A percentile compares a stretch with the other conserved stretches of the same genome.
phyloP scores from a whole-genome alignment of 2,888 invertebrate genomes.

The Volucella inanis region DNA sequence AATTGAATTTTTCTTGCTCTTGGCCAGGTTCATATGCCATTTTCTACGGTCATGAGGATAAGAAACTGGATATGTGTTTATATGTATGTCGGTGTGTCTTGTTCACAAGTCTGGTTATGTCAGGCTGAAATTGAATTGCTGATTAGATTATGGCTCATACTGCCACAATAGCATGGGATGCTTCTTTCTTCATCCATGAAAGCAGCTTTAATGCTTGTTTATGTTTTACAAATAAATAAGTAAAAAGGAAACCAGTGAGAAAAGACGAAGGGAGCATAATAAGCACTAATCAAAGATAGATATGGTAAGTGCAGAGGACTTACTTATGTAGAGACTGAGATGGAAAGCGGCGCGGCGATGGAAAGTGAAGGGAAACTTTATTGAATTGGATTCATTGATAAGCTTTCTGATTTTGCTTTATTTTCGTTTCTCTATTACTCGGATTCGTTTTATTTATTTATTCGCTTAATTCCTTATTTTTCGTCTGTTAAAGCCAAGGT shows the following conservation, averaged over 20 bases:
- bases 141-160: conserved; percentile 38
- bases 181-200: neutral
- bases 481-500: no score
- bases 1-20: conserved; percentile 35
- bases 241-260: neutral
- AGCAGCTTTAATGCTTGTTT: conserved; percentile 1
- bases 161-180: conserved; percentile 2
- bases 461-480: no score
- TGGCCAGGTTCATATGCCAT: neutral
- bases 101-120: conserved; percentile 37
- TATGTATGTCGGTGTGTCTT: neutral
- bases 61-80: no score
- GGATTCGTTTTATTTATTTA: neutral
- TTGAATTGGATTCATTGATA: conserved; percentile 10
- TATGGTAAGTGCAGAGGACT: neutral
- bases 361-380: neutral
- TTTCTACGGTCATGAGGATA: neutral
- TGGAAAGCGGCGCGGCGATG: neutral
- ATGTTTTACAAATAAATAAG: conserved; percentile 20
- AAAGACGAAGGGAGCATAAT: conserved; percentile 5
- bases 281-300: conserved; percentile 17
- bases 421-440: neutral
- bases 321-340: neutral
- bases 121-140: conserved; percentile 47
- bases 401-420: neutral